Conservation (phyloP, 2,797 vertebrate genomes). For the Orientallactaga sibirica region DNA sequence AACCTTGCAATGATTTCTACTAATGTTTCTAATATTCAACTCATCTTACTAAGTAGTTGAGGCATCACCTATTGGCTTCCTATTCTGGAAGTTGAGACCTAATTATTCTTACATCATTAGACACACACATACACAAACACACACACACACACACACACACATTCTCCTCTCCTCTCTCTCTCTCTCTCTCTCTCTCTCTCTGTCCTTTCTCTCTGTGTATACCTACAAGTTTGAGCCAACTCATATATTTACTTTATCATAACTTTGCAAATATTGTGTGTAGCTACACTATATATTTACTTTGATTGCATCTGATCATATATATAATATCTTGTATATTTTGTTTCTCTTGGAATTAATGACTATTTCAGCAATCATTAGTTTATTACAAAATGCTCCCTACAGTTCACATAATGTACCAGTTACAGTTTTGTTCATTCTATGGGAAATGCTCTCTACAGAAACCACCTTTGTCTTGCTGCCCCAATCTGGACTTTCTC, state of each 20-base stretch:
- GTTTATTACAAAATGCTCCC: not conserved
- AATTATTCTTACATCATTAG: not conserved
- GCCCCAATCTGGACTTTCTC: not conserved
- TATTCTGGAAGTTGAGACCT: not conserved
- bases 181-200: not conserved
- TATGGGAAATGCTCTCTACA: not conserved
- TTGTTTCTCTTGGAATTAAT: slow-evolving; percentile 38
- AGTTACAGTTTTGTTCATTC: not conserved
- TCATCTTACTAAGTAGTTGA: not conserved
- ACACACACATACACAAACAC: not conserved
- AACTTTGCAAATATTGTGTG: not conserved
- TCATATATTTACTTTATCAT: slow-evolving; percentile 9
- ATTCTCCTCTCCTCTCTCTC: not conserved
- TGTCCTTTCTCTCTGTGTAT: not conserved
- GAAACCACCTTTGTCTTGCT: not conserved
- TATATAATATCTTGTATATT: not conserved
- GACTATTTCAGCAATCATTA: not conserved
- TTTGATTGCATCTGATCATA: not conserved
- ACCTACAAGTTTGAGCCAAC: slow-evolving; percentile 7
- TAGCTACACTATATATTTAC: not conserved
- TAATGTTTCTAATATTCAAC: not conserved
- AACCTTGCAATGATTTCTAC: slow-evolving; percentile 11
- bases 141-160: not conserved
- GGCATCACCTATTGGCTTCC: not conserved
- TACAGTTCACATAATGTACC: not conserved